A percentile compares a stretch with the other conserved stretches of the same genome.
These are phyloP conservation scores for Gibbula magus DNA, from an alignment of 2,888 invertebrate species.

Conservation along the genomic window DNA sequence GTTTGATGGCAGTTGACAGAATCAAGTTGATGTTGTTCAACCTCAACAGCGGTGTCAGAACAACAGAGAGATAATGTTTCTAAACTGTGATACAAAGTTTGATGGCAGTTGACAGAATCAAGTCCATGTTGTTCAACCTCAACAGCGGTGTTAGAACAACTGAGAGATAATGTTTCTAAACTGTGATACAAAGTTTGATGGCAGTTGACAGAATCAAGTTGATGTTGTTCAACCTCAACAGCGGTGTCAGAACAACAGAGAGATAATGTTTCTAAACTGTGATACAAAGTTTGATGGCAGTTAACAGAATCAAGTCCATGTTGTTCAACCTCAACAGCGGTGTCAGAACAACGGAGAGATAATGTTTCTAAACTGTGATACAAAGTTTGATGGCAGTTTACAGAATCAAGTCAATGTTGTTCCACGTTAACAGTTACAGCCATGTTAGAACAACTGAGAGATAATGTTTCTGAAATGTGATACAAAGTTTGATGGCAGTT, in stretches of 20 bases:
- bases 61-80: neutral
- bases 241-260: slow-evolving; percentile 5
- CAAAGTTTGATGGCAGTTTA: no score
- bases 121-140: slow-evolving; percentile 73
- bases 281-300: no score
- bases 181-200: no score
- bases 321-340: no score
- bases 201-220: slow-evolving; percentile 56
- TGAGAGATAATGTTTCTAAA: neutral
- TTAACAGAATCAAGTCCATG: no score
- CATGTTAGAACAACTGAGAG: neutral
- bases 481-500: no score
- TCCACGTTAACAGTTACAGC: slow-evolving; percentile 68
- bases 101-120: slow-evolving; percentile 38
- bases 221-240: slow-evolving; percentile 70
- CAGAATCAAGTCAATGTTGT: slow-evolving; percentile 73
- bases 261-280: neutral
- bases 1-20: no score
- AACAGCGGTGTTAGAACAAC: slow-evolving; percentile 38
- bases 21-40: no score
- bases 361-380: no score
- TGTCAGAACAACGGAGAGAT: no score
- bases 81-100: no score
- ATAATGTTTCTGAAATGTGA: neutral
- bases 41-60: no score